A percentile compares a stretch with the other conserved stretches of the same genome.
These are phyloP conservation scores for Agriopis aurantiaria DNA, from an alignment of 2,888 invertebrate species.

Conservation along the genomic window DNA sequence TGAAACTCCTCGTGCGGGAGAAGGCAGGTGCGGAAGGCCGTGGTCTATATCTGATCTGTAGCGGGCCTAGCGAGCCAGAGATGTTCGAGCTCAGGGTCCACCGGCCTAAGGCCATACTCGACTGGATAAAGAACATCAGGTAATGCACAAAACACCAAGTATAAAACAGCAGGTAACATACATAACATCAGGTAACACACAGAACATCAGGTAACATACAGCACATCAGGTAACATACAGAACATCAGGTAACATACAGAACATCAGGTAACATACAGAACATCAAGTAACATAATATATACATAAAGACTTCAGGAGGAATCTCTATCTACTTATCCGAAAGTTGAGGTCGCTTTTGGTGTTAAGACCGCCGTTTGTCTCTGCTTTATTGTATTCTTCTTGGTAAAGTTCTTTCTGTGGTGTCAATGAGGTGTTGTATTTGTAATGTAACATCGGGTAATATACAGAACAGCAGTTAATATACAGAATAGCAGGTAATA, in stretches of 20 bases:
- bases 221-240: not conserved
- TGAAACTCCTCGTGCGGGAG: conserved; percentile 96
- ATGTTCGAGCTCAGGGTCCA: conserved; percentile 98
- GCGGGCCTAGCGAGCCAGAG: conserved; percentile 96
- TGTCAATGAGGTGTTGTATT: too few species aligned
- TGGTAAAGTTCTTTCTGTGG: too few species aligned
- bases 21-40: conserved; percentile 97
- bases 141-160: not conserved
- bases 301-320: too few species aligned
- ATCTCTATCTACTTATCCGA: too few species aligned
- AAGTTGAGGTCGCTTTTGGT: too few species aligned
- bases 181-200: not conserved
- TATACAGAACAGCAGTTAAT: not conserved
- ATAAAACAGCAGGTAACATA: not conserved
- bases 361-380: too few species aligned
- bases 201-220: not conserved
- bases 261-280: not conserved
- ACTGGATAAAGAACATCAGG: conserved; percentile 90
- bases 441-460: not conserved
- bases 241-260: not conserved
- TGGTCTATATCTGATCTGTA: conserved; percentile 96
- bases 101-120: conserved; percentile 94
- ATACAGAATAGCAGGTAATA: not conserved
- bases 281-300: not conserved
- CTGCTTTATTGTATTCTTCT: too few species aligned